Base-by-base conservation (phyloP, 2,113 vertebrate species). In the Phrynosoma platyrhinos region DNA sequence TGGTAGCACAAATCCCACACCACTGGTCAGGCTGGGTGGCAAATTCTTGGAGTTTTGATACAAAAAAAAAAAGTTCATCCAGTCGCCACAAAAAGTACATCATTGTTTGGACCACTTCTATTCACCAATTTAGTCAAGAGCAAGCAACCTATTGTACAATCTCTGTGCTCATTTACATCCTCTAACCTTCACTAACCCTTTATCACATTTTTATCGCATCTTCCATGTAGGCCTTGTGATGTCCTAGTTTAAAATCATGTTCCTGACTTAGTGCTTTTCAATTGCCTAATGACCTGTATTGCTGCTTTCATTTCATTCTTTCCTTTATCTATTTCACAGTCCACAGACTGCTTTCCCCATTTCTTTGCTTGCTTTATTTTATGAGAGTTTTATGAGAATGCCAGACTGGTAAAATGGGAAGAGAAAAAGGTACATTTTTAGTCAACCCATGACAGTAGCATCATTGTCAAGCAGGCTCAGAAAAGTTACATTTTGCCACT, bases 311-410 rank as follows among this genome's bases (percentile, higher is more conserved):
- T 74, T 74, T 47, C 21, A 3, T 55, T 36, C 69, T 53, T 36
- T 55, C 47, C 69, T 55, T 40, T 64, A 81, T 64, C 79, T 32
- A 81, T 81, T 81, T 84, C 82, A 84, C 82, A 84, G 82, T 74
- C 69, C 69, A 84, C 47, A 58, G 47, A 9, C 30, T 74, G 47
- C 40, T 40, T 23, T 83, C 66, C 40, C 55, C 8, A n/a, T 74
- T 58, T 84, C 82, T 74, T 74, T 53, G 82, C 68, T 84, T 53
- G 30, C 68, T 84, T 84, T 72, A 55, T 55, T 84, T 36, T 32
- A 55, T 72, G 25, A 71, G 47, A 32, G 68, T 36, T 58, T 84
- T 74, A 53, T 36, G 9, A 55, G 30, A 74, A 23, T 53, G n/a
- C 82, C 42, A 84, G 52, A 23, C 47, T 2, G 55, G 30, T 74